Conservation (phyloP, 2,113 vertebrate species). For the Cavia porcellus region DNA sequence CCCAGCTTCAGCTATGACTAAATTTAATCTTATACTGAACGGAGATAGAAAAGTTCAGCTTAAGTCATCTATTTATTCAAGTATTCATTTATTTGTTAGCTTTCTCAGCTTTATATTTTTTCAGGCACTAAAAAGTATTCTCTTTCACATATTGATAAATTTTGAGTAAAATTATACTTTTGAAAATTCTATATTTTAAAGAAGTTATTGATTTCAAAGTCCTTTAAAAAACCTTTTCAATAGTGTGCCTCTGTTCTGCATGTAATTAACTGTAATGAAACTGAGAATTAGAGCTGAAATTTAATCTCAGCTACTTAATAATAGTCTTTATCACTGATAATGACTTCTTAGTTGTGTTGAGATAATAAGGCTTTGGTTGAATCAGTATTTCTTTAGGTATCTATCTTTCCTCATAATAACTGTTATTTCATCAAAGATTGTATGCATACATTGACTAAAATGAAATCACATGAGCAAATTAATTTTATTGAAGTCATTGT, state of each 20-base stretch:
- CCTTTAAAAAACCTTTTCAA: not conserved
- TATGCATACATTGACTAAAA: not conserved
- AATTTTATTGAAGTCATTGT: not conserved
- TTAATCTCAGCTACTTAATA: conserved; percentile 55
- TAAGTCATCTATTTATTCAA: not conserved
- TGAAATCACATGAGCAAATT: not conserved
- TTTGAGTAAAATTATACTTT: conserved; percentile 44
- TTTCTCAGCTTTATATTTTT: not conserved
- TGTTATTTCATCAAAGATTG: not conserved
- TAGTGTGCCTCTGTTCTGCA: not conserved
- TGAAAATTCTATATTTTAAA: not conserved
- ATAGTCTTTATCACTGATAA: conserved; percentile 26
- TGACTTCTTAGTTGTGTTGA: not conserved
- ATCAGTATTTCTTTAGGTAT: conserved; percentile 31
- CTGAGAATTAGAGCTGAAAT: conserved; percentile 44
- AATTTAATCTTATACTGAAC: not conserved
- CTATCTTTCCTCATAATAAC: not conserved
- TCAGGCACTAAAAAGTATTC: not conserved
- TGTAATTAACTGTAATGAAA: conserved; percentile 7
- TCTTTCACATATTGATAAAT: conserved; percentile 1
- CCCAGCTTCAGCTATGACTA: not conserved
- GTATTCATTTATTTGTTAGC: not conserved
- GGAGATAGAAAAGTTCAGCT: not conserved
- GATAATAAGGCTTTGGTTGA: not conserved
- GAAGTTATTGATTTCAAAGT: not conserved